Evolutionary conservation across 2,888 invertebrate genomes (phyloP).

Genomic region (Tachina fera): DNA sequence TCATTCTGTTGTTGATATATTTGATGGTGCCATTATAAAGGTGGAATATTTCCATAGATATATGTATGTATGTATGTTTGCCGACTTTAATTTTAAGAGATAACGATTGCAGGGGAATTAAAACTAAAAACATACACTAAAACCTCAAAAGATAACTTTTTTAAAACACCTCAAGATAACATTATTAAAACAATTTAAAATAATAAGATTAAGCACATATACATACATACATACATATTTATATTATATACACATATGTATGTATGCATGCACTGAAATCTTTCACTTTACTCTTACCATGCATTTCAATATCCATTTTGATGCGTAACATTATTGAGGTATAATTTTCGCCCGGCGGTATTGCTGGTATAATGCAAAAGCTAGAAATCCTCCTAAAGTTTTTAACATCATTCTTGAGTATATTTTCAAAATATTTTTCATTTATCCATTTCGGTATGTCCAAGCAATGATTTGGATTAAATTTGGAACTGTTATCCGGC

Average conservation of each 20-base stretch:
- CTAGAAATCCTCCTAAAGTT: conserved; percentile 77
- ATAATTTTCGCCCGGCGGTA: conserved; percentile 80
- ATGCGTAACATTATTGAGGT: conserved; percentile 80
- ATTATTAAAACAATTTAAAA: not conserved
- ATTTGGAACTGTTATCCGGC: conserved; percentile 72
- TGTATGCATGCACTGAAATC: not conserved
- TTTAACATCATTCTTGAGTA: conserved; percentile 76
- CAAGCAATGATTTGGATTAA: conserved; percentile 64
- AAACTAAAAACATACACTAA: not conserved
- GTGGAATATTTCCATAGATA: not conserved
- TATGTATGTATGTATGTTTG: not conserved
- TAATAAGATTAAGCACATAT: conserved; percentile 1
- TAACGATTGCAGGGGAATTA: conserved; percentile 8
- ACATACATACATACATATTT: not conserved
- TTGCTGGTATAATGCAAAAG: conserved; percentile 78
- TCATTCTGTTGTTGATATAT: not conserved
- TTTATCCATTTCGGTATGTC: conserved; percentile 79
- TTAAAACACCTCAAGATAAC: not conserved
- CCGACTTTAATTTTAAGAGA: not conserved
- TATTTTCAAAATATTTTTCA: conserved; percentile 77
- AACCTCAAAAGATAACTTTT: not conserved
- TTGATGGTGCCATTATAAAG: not conserved
- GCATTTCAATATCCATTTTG: conserved; percentile 79
- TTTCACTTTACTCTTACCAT: conserved; percentile 75
- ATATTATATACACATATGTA: not conserved